Base-by-base conservation (phyloP, 2,113 vertebrate species). In the Fulica atra region DNA sequence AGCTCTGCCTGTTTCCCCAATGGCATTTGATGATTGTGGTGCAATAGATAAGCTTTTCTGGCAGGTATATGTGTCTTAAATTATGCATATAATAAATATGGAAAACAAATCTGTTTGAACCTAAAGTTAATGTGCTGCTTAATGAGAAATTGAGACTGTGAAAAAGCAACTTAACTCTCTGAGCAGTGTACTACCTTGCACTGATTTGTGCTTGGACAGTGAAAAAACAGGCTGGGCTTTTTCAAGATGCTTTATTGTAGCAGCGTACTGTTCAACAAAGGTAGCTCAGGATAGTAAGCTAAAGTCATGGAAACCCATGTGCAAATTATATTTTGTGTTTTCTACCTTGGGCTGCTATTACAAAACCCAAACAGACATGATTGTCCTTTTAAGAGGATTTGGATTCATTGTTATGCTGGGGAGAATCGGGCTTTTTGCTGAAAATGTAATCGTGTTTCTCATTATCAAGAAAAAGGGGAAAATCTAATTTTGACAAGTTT, bases 401-500 rank as follows among this genome's bases (percentile, higher is more conserved):
- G 60, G 71, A 54, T 74, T 50, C 11, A 10, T 86, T 91, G 40
- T 83, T 81, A 2, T 74, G 16, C 10, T 57, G 50, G 28, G 40
- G n/a, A 89, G 50, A 81, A 93, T 16, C 42, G 86, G 31, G 31
- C 73, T 95, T 92, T 81, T 65, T n/a, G 54, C 33, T 92, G 59
- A 91, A 91, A 72, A 72, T 11, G 60, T 63, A 79, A 89, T 87
- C 21, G 7, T 95, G 91, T 93, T 95, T 92, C 80, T 93, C 60
- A 93, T 92, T 92, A 86, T 94, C 59, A 88, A 82, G 50, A 84
- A 78, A 69, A 95, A 51, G 44, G 48, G 15, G 90, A 86, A 94
- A 93, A 96, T 94, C 85, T 95, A 94, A 96, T 96, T 97, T 93
- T 94, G 77, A 93, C 93, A 84, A n/a, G 65, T 94, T 95, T 81